Conservation (phyloP, 2,888 invertebrate genomes). For the Cephus sareptanus region DNA sequence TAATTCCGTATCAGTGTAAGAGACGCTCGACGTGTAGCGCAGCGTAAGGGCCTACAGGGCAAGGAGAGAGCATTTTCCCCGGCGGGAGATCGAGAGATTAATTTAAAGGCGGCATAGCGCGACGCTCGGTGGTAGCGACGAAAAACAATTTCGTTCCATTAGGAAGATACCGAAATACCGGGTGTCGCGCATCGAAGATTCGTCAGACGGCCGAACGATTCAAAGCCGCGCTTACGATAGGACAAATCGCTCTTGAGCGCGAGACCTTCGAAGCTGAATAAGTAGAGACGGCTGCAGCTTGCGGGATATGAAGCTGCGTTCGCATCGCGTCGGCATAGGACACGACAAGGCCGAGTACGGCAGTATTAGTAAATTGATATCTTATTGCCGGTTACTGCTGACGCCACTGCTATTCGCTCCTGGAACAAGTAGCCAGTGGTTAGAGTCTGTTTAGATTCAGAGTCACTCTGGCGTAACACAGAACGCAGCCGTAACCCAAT, state of each 20-base stretch:
- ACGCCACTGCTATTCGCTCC: background rate
- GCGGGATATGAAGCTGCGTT: background rate
- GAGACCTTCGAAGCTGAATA: background rate
- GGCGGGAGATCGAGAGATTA: slow-evolving; percentile 27
- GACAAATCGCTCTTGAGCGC: background rate
- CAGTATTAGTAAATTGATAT: background rate
- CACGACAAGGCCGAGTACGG: background rate
- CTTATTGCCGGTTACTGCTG: background rate
- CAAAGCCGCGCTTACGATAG: background rate
- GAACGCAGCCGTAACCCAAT: background rate
- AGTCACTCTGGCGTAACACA: background rate
- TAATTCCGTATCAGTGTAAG: background rate
- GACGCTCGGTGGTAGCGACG: slow-evolving; percentile 23
- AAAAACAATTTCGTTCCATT: slow-evolving; percentile 43
- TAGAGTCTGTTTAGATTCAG: background rate
- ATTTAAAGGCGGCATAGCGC: slow-evolving; percentile 28
- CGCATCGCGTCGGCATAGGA: background rate
- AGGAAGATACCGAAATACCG: slow-evolving; percentile 14
- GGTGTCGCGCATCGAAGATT: background rate
- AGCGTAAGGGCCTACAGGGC: background rate
- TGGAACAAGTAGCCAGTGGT: background rate
- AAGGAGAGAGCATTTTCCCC: slow-evolving; percentile 28
- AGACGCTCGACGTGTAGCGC: background rate
- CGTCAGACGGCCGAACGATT: background rate
- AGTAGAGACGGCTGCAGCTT: background rate